phyloP scores from a whole-genome alignment of 2,113 vertebrate species.

The Jaculus jaculus region DNA sequence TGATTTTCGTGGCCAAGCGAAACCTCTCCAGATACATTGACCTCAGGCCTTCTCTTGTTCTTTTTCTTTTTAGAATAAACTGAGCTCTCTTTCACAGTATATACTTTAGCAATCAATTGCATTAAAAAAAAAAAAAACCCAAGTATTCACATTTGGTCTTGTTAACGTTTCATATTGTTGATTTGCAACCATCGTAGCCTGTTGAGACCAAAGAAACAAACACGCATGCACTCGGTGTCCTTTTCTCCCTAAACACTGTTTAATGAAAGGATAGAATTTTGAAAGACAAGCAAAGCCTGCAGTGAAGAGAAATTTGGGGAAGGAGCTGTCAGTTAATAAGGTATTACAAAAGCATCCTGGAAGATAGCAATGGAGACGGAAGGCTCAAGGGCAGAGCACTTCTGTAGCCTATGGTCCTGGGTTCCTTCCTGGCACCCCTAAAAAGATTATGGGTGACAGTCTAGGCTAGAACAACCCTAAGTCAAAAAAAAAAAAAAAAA shows the following conservation, averaged over 20 bases:
- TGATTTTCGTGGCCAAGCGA: background rate
- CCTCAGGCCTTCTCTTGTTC: background rate
- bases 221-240: background rate
- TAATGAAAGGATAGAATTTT: constrained; percentile 11
- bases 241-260: background rate
- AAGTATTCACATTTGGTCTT: background rate
- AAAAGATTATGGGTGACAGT: background rate
- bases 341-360: background rate
- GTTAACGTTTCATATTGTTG: constrained; percentile 17
- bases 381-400: background rate
- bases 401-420: background rate
- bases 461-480: too few relatives aligned
- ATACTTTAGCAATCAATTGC: background rate
- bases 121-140: background rate
- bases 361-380: background rate
- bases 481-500: too few relatives aligned
- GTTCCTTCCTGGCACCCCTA: background rate
- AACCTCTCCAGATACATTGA: background rate
- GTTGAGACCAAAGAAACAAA: background rate
- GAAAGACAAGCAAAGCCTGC: constrained; percentile 7
- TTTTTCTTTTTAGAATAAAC: background rate
- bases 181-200: background rate
- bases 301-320: background rate
- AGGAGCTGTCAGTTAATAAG: background rate
- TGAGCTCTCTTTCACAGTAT: background rate